Base-by-base conservation (phyloP, 2,113 vertebrate genomes). In the Neofelis nebulosa region DNA sequence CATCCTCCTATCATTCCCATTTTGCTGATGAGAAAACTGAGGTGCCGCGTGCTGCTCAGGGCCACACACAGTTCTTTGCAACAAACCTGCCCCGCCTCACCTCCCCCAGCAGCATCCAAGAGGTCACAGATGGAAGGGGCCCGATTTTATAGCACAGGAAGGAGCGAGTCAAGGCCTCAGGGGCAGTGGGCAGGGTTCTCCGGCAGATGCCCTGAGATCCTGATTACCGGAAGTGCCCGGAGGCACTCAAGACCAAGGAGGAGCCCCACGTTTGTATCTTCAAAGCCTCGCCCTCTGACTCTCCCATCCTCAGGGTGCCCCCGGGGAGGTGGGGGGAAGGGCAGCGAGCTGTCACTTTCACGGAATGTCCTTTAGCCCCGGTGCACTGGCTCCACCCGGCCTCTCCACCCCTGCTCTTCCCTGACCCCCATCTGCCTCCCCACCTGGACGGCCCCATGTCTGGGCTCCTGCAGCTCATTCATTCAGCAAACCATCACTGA, bases 121-220 rank as follows among this genome's bases (percentile, higher is more conserved):
- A 92, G 96, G 79, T 92, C 81, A 71, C 87, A 50, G 76, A 79
- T 85, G 73, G 91, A 93, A 96, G 48, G 29, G 50, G 21, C 84
- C 78, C 4, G 1, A 92, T 88, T 97, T 96, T 96, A 96, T 11
- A 94, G 81, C 0, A 4, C 95, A 96, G 97, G 95, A 97, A 98
- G 90, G 69, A 97, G 96, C 65, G 23, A 61, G 83, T 65, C 79
- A 48, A 91, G 71, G 91, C 29, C 90, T 80, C 45, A 3, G 90
- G 48, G 80, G 68, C 57, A 0, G 85, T 14, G 90, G 78, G 84
- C 74, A 88, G 83, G 14, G 33, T 45, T 81, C 50, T 66, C 12
- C 18, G 87, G 90, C 95, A 82, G 94, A 90, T 97, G 88, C 94
- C 92, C 84, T 65, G 84, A 97, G 90, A 96, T 97, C 97, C 96